phyloP scores from a whole-genome alignment of 2,888 invertebrate species.

The Melieria crassipennis region DNA sequence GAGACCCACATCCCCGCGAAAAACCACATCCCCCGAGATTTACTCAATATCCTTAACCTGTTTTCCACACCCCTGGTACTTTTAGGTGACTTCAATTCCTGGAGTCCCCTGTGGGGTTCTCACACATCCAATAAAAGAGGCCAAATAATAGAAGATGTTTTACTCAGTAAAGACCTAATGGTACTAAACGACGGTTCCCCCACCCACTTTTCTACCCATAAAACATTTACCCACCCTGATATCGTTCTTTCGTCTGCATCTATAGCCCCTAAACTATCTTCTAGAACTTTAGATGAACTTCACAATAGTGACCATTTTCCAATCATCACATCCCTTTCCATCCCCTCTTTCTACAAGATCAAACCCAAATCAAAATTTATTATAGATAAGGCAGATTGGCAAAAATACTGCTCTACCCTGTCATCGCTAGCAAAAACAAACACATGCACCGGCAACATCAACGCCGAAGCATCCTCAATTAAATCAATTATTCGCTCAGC shows the following conservation, averaged over 20 bases:
- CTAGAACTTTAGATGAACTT: conserved; percentile 4
- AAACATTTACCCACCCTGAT: conserved; percentile 12
- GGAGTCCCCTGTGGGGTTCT: conserved; percentile 15
- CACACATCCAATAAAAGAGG: conserved; percentile 5
- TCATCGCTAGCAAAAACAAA: too few relatives aligned
- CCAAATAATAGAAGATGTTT: not conserved
- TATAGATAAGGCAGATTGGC: not conserved
- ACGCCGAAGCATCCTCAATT: too few relatives aligned
- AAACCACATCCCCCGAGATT: conserved; percentile 19
- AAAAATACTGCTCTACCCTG: too few relatives aligned
- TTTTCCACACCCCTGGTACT: conserved; percentile 1
- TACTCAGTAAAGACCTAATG: not conserved
- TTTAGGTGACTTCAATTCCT: conserved; percentile 21
- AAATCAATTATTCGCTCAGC: too few relatives aligned
- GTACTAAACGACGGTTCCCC: conserved; percentile 11
- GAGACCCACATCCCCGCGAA: not conserved
- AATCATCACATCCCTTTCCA: not conserved
- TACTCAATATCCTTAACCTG: not conserved
- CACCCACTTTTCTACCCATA: conserved; percentile 8
- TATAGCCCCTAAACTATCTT: conserved; percentile 10
- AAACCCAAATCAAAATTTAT: conserved; percentile 7
- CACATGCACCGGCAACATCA: too few relatives aligned
- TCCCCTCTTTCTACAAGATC: not conserved
- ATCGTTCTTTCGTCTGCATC: conserved; percentile 4
- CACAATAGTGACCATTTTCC: conserved; percentile 24